These are phyloP conservation scores for Rhincodon typus DNA, from an alignment of 2,797 vertebrate genomes.

Conservation along the genomic window DNA sequence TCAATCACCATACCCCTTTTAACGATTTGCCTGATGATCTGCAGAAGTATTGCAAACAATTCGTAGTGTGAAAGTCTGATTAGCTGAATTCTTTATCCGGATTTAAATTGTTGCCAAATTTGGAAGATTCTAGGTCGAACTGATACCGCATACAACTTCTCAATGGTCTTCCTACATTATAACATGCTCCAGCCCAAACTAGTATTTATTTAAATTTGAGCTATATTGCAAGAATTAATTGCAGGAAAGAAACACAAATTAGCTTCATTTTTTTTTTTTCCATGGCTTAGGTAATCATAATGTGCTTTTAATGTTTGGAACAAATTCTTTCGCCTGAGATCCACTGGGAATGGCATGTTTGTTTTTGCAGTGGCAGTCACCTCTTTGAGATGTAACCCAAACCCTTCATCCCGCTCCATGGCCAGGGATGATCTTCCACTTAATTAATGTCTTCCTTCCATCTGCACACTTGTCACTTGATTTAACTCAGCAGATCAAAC, in stretches of 20 bases:
- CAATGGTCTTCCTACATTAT: not conserved
- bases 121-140: not conserved
- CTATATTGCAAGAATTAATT: not conserved
- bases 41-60: not conserved
- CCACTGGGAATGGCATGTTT: slow-evolving; percentile 27
- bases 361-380: not conserved
- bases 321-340: not conserved
- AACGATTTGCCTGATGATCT: not conserved
- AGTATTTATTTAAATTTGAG: not conserved
- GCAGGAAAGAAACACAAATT: slow-evolving; percentile 27
- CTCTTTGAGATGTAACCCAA: slow-evolving; percentile 38
- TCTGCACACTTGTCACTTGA: slow-evolving; percentile 39
- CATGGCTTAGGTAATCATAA: not conserved
- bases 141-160: not conserved
- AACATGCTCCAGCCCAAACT: not conserved
- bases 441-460: slow-evolving; percentile 57
- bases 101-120: not conserved
- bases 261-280: not conserved
- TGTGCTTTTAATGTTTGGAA: slow-evolving; percentile 21
- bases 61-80: not conserved
- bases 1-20: not conserved
- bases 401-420: slow-evolving; percentile 36
- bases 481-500: slow-evolving; percentile 37
- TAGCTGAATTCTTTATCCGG: not conserved
- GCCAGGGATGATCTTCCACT: slow-evolving; percentile 34